Percentiles rank a stretch among this genome's conserved stretches.
phyloP scores from a whole-genome alignment of 2,888 invertebrate genomes.

The Acronicta alni region DNA sequence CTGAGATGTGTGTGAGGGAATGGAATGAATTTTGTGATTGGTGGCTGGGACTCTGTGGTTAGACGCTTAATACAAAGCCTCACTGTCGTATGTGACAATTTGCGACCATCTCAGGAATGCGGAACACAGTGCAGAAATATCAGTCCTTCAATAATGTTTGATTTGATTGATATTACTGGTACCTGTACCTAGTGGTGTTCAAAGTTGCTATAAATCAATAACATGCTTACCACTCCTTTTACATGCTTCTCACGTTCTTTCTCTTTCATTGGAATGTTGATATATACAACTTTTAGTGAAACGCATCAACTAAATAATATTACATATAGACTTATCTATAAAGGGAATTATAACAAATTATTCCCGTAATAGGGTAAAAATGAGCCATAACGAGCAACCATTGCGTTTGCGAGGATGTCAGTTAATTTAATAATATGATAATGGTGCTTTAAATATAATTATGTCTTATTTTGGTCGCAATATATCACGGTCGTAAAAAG shows the following conservation, averaged over 20 bases:
- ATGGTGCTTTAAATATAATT: conserved; percentile 45
- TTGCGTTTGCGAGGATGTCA: conserved; percentile 28
- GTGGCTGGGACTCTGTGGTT: conserved; percentile 43
- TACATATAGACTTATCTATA: conserved; percentile 38
- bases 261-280: too few relatives aligned
- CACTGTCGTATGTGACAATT: conserved; percentile 35
- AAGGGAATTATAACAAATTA: conserved; percentile 40
- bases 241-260: too few relatives aligned
- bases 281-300: background rate
- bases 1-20: conserved; percentile 26
- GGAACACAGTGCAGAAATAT: conserved; percentile 20
- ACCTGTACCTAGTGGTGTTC: too few relatives aligned
- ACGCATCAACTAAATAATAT: conserved; percentile 13
- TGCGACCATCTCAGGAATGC: conserved; percentile 23
- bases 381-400: conserved; percentile 34
- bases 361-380: conserved; percentile 38
- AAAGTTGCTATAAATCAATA: too few relatives aligned
- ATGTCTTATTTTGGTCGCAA: conserved; percentile 37
- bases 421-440: conserved; percentile 52
- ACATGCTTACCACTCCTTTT: too few relatives aligned
- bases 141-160: conserved; percentile 10
- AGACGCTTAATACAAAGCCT: conserved; percentile 56
- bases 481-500: conserved; percentile 37
- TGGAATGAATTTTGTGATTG: conserved; percentile 55
- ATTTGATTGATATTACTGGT: background rate